Conservation (phyloP, 37 sponge, comb jelly and placozoan species). For the Lycopodina hypogea region DNA sequence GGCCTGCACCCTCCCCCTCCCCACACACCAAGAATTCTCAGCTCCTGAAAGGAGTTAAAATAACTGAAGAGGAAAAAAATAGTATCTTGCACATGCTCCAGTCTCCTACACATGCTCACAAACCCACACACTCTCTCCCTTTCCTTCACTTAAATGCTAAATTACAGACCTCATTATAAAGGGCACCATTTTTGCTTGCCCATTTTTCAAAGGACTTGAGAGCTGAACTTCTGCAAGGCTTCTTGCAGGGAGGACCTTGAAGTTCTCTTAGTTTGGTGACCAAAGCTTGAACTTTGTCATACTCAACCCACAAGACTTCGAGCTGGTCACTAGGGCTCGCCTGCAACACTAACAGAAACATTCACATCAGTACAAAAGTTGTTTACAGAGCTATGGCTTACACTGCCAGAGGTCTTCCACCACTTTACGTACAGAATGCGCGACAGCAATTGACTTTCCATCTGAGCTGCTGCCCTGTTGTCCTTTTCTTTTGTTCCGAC, state of each 20-base stretch:
- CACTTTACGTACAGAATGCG: conserved; percentile 1
- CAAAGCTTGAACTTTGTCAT: conserved; percentile 3
- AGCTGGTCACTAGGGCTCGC: background rate
- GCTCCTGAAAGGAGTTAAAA: too few species aligned
- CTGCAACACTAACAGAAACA: conserved; percentile 22
- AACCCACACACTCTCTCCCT: too few species aligned
- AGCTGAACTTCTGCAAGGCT: conserved; percentile 10
- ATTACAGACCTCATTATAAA: background rate
- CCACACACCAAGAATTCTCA: too few species aligned
- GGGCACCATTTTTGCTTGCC: conserved; percentile 31
- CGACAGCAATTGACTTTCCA: background rate
- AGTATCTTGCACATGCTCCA: too few species aligned
- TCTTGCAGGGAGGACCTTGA: conserved; percentile 31
- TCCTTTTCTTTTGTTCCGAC: too few species aligned
- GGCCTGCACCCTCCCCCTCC: too few species aligned
- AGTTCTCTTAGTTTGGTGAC: conserved; percentile 19
- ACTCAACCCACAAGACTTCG: conserved; percentile 33
- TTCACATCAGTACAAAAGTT: background rate
- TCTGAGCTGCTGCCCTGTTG: too few species aligned
- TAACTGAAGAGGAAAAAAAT: too few species aligned
- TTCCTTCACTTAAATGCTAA: too few species aligned
- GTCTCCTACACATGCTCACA: too few species aligned
- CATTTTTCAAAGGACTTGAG: conserved; percentile 49
- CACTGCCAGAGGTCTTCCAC: conserved; percentile 60
- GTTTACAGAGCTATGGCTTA: conserved; percentile 5